A percentile compares a stretch with the other conserved stretches of the same genome.
phyloP scores from a whole-genome alignment of 2,888 invertebrate genomes.

The Nebria brevicollis region DNA sequence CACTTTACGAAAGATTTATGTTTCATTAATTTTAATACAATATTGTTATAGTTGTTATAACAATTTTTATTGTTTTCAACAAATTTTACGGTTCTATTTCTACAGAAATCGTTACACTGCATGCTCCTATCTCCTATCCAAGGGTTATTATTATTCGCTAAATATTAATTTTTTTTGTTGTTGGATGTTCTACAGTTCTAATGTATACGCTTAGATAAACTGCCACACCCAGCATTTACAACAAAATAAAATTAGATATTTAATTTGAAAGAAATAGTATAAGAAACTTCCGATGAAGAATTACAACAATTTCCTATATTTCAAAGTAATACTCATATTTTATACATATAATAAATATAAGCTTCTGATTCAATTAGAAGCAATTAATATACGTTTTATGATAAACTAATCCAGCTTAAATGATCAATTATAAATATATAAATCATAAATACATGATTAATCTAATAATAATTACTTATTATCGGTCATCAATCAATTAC shows the following conservation, averaged over 20 bases:
- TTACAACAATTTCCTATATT: background rate
- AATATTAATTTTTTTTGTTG: no score
- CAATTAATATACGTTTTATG: constrained; percentile 1
- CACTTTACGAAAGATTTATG: no score
- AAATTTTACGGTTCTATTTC: no score
- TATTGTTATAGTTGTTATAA: no score
- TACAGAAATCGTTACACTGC: no score
- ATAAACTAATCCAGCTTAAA: constrained; percentile 1
- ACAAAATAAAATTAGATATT: background rate
- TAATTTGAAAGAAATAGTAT: background rate
- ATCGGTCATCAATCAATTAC: background rate
- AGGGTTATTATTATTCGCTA: no score
- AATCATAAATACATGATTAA: background rate
- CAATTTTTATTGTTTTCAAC: no score
- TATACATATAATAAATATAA: background rate
- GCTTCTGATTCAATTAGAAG: background rate
- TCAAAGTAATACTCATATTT: background rate
- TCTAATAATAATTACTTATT: background rate
- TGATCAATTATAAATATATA: background rate
- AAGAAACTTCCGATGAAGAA: background rate
- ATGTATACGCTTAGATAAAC: background rate
- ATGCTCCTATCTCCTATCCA: no score
- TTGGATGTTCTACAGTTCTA: no score
- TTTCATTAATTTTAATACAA: no score
- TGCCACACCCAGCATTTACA: no score